Base-by-base conservation (phyloP, 1,140 invertebrate genomes). In the Drosophila quadrilineata region DNA sequence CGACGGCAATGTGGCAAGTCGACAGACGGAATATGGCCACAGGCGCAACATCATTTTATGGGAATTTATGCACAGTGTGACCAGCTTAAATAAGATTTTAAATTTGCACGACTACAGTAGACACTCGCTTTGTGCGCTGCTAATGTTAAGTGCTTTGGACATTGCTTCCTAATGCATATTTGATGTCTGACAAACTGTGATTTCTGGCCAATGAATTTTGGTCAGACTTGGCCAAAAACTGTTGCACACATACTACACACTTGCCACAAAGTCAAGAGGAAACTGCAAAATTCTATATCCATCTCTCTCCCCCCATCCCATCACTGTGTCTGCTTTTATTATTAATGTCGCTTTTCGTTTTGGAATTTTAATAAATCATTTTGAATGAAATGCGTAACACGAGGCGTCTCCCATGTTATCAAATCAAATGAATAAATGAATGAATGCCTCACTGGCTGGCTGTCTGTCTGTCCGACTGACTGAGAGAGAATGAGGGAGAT, bases 341-440 rank as follows among this genome's bases (percentile, higher is more conserved):
- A 82, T 82, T 82, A 66, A 82, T 82, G 72, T 69, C 59, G 62
- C 58, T 72, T 65, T 52, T 33, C 35, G 33, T 53, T 71, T 41
- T 40, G 79, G 79, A 85, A 85, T 85, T 85, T 85, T 79, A 85
- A 85, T 85, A 85, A 85, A 85, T 85, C 79, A 85, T 85, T 79
- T 65, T 59, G 57, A 57, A 53, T 65, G 80, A 75, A 75, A 74
- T 85, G 65, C 74, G 70, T 63, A 79, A 41, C 62, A 49, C 57
- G 60, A 66, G 53, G 17, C 43, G 45, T 12, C 52, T 46, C 48
- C 16, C 72, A 58, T 58, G 52, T 68, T 77, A 71, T 69, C 69
- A 84, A 82, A 82, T 72, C 68, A 82, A 82, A 80, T 75, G 71
- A 80, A 82, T 72, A 69, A 82, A 82, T 69, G 63, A 84, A 76